These are phyloP conservation scores for Lota lota DNA, from an alignment of 2,113 vertebrate species.

Conservation along the genomic window DNA sequence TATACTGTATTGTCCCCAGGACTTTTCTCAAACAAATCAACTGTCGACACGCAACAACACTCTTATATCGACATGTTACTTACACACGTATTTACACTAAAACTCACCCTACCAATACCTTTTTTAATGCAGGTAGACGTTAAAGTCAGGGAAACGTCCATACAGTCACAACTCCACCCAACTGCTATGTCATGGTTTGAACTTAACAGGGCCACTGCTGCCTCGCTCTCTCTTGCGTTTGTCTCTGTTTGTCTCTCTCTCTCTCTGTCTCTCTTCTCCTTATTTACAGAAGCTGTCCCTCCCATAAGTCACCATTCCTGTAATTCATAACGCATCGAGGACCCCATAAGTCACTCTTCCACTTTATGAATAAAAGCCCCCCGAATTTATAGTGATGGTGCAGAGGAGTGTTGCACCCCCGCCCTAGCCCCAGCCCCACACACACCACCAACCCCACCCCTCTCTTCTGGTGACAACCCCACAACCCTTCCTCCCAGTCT, in stretches of 20 bases:
- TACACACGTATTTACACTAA: too few species aligned
- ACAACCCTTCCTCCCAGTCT: constrained; percentile 79
- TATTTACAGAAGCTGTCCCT: constrained; percentile 90
- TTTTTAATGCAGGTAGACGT: too few species aligned
- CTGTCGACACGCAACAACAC: too few species aligned
- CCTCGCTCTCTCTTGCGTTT: background rate
- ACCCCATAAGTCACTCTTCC: constrained; percentile 70
- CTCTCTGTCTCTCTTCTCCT: constrained; percentile 25
- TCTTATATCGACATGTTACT: too few species aligned
- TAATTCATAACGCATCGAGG: constrained; percentile 70
- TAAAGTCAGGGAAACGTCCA: too few species aligned
- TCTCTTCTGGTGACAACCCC: constrained; percentile 80
- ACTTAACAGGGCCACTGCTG: constrained; percentile 13
- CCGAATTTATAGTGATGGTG: constrained; percentile 95
- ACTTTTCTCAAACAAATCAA: too few species aligned
- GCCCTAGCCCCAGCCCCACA: too few species aligned
- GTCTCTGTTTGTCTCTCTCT: too few species aligned
- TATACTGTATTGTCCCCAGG: too few species aligned
- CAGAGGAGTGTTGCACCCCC: constrained; percentile 76
- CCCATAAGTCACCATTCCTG: constrained; percentile 88
- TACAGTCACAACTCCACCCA: too few species aligned
- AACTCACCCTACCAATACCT: too few species aligned
- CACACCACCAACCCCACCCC: constrained; percentile 71
- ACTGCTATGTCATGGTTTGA: too few species aligned
- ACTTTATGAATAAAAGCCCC: constrained; percentile 93